phyloP scores from a whole-genome alignment of 2,888 invertebrate genomes.

The Vanessa cardui region DNA sequence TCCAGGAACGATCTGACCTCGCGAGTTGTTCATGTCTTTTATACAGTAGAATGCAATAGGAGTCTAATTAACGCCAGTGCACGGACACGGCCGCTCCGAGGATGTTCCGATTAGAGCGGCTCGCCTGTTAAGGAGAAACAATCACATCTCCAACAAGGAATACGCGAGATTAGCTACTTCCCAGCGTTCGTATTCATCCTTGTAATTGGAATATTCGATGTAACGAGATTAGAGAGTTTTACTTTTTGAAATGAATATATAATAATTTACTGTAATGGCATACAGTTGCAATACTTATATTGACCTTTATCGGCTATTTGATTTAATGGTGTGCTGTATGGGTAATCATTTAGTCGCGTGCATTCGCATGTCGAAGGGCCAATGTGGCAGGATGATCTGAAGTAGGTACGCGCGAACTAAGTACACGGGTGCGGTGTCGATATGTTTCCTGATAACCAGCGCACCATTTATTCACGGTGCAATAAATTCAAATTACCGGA shows the following conservation, averaged over 20 bases:
- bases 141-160: constrained; percentile 74
- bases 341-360: constrained; percentile 16
- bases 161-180: constrained; percentile 64
- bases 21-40: constrained; percentile 55
- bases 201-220: constrained; percentile 26
- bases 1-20: constrained; percentile 59
- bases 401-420: constrained; percentile 46
- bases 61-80: constrained; percentile 74
- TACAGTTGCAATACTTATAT: background rate
- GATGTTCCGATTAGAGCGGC: constrained; percentile 75
- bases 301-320: background rate
- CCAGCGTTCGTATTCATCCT: constrained; percentile 38
- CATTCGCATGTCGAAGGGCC: constrained; percentile 37
- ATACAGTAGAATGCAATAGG: constrained; percentile 66
- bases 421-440: constrained; percentile 65
- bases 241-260: background rate
- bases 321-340: background rate
- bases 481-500: constrained; percentile 84
- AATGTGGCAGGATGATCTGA: constrained; percentile 43
- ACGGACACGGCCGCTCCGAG: constrained; percentile 64
- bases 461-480: constrained; percentile 79
- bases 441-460: constrained; percentile 71
- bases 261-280: background rate
- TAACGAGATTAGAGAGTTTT: constrained; percentile 4
- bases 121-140: constrained; percentile 78